Base-by-base conservation (phyloP, 2,797 vertebrate species). In the Paramormyrops hopkinsi region DNA sequence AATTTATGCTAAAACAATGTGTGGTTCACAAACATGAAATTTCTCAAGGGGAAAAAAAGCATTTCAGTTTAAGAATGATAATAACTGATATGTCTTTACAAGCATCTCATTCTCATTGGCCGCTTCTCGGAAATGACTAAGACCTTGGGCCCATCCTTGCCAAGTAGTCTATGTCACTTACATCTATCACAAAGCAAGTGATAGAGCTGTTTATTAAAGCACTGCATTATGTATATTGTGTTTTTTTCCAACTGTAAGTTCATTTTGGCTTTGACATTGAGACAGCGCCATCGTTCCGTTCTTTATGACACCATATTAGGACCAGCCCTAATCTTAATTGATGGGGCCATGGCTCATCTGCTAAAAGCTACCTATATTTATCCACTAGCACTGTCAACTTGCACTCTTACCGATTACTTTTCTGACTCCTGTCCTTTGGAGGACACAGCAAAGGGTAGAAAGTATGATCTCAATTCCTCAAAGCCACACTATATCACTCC, bases 341-440 rank as follows among this genome's bases (percentile, higher is more conserved):
- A 96, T 96, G 96, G 94, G 87, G 90, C 94, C 92, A 94, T 94
- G 95, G 95, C 94, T 97, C 97, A 97, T 97, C 96, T 96, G 95
- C 96, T 97, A 97, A 98, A 97, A 97, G 97, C 96, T 93, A 93
- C 93, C 94, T 95, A 93, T 96, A 96, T 97, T 96, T 96, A 96
- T 97, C 95, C 95, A 94, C 93, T 91, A 92, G 89, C 92, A 92
- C 94, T 95, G 93, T 95, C 95, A 94, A 95, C 95, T 94, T 92
- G 93, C 96, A 96, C 96, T 97, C 97, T 96, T 95, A 97, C 96
- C 94, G 95, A 97, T 97, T 97, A 95, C 95, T 96, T 97, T 95
- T 96, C 94, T 93, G 94, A 95, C 93, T 93, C 94, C 93, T 95
- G 96, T 96, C 96, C 97, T 97, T 97, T 96, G 95, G 95, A 95